These are phyloP conservation scores for Leucophenga maculata DNA, from an alignment of 2,888 invertebrate genomes.

Conservation along the genomic window DNA sequence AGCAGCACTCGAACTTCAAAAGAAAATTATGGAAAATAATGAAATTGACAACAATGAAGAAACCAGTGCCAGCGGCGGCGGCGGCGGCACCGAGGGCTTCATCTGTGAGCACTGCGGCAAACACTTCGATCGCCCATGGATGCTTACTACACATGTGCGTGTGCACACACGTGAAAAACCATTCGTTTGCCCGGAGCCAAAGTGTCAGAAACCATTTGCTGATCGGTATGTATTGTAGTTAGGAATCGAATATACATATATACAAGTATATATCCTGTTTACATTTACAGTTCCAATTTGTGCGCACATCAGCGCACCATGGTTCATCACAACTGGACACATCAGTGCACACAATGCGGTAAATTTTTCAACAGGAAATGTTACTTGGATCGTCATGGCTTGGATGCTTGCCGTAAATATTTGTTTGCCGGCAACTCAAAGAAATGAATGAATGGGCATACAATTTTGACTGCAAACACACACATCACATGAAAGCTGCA, in stretches of 20 bases:
- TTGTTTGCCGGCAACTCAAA: neutral
- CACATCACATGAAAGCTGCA: no score
- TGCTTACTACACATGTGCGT: neutral
- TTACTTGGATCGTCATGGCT: neutral
- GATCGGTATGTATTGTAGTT: neutral
- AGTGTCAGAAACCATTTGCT: slow-evolving; percentile 3
- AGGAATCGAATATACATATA: neutral
- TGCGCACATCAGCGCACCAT: slow-evolving; percentile 5
- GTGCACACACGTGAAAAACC: slow-evolving; percentile 1
- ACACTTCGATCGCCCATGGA: neutral
- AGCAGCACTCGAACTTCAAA: no score
- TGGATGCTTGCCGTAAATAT: slow-evolving; percentile 5
- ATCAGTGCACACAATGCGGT: neutral
- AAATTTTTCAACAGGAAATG: slow-evolving; percentile 3
- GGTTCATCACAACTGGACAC: neutral
- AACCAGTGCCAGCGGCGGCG: no score
- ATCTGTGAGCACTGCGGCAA: neutral
- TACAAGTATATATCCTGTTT: neutral
- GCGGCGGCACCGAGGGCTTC: neutral
- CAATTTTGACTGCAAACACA: no score
- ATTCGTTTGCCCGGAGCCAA: neutral
- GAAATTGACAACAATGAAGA: no score
- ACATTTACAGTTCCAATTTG: neutral
- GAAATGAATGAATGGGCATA: no score
- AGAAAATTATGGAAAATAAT: no score